Base-by-base conservation (phyloP, 1,140 invertebrate species). In the Patella vulgata region DNA sequence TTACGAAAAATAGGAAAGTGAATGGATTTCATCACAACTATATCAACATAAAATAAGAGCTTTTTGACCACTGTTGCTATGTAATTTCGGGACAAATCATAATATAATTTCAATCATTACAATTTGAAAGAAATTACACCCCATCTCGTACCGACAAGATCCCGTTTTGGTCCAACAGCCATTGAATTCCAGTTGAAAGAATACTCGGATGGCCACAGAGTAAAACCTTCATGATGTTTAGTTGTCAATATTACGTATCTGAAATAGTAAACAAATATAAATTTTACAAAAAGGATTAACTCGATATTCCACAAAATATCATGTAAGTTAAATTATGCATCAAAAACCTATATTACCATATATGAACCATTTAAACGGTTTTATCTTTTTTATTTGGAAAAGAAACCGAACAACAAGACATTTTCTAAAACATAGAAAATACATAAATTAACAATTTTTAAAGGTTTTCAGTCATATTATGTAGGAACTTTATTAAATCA, bases 111-210 rank as follows among this genome's bases (percentile, higher is more conserved):
- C n/a, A n/a, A n/a, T n/a, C n/a, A n/a, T n/a, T 14, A 46, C n/a
- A 44, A 25, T n/a, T 25, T 1, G 5, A 23, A 61, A 90, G n/a
- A n/a, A n/a, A n/a, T n/a, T n/a, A n/a, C n/a, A n/a, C n/a, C n/a
- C n/a, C n/a, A 85, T 11, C 95, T 78, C 71, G 60, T 64, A 76
- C 77, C 80, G 57, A 84, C 77, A 30, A 84, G 66, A 68, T 84
- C 82, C 65, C 77, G 63, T n/a, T 78, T 75, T 12, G 82, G 78
- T 36, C 82, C 82, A 50, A 81, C 75, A 39, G 78, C 78, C 48
- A 72, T 72, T 12, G 81, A 69, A 62, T 84, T 84, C 82, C 82
- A 84, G 57, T 78, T 83, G 51, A 71, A 84, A 19, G 81, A 81
- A 46, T 75, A 68, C 19, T 79, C 79, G 8, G 82, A 79, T 23